These are phyloP conservation scores for Bergia puertoricense DNA, from an alignment of 92 coral and sea anemone species.

Conservation along the genomic window DNA sequence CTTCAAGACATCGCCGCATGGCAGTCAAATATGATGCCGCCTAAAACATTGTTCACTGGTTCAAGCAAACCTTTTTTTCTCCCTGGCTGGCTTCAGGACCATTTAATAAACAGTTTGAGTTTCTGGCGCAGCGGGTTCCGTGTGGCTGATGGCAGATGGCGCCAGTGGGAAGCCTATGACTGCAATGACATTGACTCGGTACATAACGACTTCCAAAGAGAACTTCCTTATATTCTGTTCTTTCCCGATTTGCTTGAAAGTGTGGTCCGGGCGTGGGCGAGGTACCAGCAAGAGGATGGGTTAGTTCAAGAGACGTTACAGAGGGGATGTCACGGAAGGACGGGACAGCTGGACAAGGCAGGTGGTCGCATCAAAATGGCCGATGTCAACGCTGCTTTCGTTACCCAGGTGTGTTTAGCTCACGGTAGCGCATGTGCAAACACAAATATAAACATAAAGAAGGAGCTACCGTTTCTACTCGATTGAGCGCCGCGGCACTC, in stretches of 20 bases:
- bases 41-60: not conserved
- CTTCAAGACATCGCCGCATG: conserved; percentile 68
- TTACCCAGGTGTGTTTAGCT: conserved; percentile 65
- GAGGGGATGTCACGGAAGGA: conserved; percentile 72
- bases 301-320: conserved; percentile 70
- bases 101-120: conserved; percentile 81
- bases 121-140: conserved; percentile 92
- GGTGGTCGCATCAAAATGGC: conserved; percentile 87
- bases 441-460: too few relatives aligned
- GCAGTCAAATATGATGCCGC: conserved; percentile 70
- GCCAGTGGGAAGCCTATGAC: conserved; percentile 92
- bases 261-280: conserved; percentile 89
- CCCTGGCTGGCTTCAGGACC: conserved; percentile 85
- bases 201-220: conserved; percentile 91
- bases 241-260: conserved; percentile 77
- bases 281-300: conserved; percentile 60
- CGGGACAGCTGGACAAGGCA: conserved; percentile 61
- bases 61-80: conserved; percentile 40
- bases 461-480: too few relatives aligned
- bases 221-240: conserved; percentile 76
- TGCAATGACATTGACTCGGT: conserved; percentile 91
- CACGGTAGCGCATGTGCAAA: not conserved
- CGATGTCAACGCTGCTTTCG: conserved; percentile 82
- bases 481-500: too few relatives aligned
- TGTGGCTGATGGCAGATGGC: conserved; percentile 87